These are phyloP conservation scores for Tupaia tana DNA, from an alignment of 2,113 vertebrate species.

Conservation along the genomic window DNA sequence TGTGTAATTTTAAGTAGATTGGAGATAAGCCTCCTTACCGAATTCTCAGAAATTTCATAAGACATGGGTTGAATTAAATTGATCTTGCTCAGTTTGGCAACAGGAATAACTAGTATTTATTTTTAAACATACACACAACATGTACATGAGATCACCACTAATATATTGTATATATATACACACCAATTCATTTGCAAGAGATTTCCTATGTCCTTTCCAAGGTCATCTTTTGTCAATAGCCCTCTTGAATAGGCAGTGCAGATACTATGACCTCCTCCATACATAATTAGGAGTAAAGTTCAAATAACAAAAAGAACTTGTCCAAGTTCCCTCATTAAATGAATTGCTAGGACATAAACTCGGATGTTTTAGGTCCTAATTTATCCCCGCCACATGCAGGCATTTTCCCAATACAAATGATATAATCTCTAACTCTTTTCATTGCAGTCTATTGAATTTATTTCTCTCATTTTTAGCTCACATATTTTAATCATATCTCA, in stretches of 20 bases:
- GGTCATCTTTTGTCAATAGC: not conserved
- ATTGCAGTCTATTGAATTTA: not conserved
- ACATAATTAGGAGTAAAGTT: not conserved
- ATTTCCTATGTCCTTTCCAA: not conserved
- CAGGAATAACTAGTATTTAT: not conserved
- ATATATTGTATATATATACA: not conserved
- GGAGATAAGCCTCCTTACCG: not conserved
- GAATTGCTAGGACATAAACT: not conserved
- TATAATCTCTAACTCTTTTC: not conserved
- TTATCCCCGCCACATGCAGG: not conserved
- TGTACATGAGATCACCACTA: not conserved
- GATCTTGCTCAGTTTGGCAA: not conserved
- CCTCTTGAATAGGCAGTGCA: not conserved
- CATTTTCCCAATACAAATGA: not conserved
- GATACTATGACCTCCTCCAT: not conserved
- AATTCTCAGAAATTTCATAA: slow-evolving; percentile 11
- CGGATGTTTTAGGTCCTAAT: not conserved
- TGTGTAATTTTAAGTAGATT: slow-evolving; percentile 11
- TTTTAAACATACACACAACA: not conserved
- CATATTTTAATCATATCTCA: not conserved
- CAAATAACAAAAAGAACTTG: not conserved
- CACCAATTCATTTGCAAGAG: not conserved
- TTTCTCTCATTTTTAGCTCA: not conserved
- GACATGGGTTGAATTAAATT: not conserved
- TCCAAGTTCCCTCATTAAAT: not conserved